Evolutionary conservation across 2,797 vertebrate species (phyloP).

Genomic region (Anolis apletophallus): DNA sequence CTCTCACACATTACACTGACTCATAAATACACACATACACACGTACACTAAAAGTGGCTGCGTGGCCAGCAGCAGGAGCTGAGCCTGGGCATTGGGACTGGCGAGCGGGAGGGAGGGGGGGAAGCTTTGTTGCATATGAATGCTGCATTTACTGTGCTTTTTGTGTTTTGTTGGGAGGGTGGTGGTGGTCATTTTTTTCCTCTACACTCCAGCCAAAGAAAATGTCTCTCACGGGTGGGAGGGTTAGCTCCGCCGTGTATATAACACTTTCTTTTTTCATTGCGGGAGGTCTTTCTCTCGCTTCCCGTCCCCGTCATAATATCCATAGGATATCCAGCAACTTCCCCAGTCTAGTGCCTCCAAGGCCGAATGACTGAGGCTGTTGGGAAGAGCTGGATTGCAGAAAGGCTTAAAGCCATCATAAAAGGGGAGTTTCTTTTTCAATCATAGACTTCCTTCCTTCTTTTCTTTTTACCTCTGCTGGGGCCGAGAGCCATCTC

Average conservation of each 20-base stretch:
- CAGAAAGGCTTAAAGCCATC: background rate
- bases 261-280: slow-evolving; percentile 58
- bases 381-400: slow-evolving; percentile 6
- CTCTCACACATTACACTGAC: slow-evolving; percentile 54
- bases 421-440: background rate
- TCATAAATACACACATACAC: slow-evolving; percentile 79
- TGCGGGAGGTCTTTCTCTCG: slow-evolving; percentile 57
- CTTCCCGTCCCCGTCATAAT: background rate
- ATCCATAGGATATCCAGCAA: slow-evolving; percentile 4
- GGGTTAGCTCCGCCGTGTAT: slow-evolving; percentile 65
- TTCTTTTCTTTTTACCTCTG: background rate
- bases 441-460: background rate
- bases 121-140: slow-evolving; percentile 55
- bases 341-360: slow-evolving; percentile 61
- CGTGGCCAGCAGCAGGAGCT: slow-evolving; percentile 74
- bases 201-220: slow-evolving; percentile 93
- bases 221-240: slow-evolving; percentile 76
- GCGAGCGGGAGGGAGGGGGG: slow-evolving; percentile 50
- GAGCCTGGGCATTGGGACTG: slow-evolving; percentile 60
- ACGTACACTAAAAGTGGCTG: slow-evolving; percentile 53
- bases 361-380: background rate
- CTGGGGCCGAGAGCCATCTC: background rate
- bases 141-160: slow-evolving; percentile 73
- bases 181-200: slow-evolving; percentile 41
- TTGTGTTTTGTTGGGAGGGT: slow-evolving; percentile 24